A percentile compares a stretch with the other conserved stretches of the same genome.
phyloP scores from a whole-genome alignment of 1,140 invertebrate genomes.

The Drosophila parabipectinata region DNA sequence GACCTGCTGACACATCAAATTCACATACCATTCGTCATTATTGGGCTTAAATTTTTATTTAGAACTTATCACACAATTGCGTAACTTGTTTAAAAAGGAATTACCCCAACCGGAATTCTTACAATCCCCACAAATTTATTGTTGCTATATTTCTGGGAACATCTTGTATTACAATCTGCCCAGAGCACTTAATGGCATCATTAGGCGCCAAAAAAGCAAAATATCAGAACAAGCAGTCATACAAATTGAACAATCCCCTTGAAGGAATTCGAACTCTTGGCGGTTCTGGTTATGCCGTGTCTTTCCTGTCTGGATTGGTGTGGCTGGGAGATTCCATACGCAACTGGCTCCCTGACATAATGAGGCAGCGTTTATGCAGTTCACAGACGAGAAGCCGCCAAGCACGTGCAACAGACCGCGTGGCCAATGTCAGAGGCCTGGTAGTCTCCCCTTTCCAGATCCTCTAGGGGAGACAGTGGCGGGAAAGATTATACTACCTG shows the following conservation, averaged over 20 bases:
- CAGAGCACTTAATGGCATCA: conserved; percentile 47
- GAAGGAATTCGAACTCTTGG: conserved; percentile 32
- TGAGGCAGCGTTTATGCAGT: conserved; percentile 74
- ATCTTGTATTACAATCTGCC: conserved; percentile 21
- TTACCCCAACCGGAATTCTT: neutral
- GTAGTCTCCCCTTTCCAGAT: neutral
- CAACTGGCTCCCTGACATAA: conserved; percentile 53
- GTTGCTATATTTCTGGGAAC: conserved; percentile 3
- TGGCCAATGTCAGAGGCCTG: conserved; percentile 54
- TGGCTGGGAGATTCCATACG: neutral
- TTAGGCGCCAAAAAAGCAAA: conserved; percentile 33
- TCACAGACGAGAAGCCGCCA: conserved; percentile 50
- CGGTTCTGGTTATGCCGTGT: conserved; percentile 19
- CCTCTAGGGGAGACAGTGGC: neutral
- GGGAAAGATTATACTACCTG: neutral
- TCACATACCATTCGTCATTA: neutral
- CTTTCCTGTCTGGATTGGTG: conserved; percentile 14
- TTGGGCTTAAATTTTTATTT: neutral
- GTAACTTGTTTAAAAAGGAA: conserved; percentile 19
- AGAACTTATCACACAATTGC: neutral
- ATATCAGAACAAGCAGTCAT: conserved; percentile 17
- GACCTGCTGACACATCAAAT: conserved; percentile 9
- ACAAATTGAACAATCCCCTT: conserved; percentile 53
- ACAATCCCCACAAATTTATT: neutral
- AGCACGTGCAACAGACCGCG: conserved; percentile 50